phyloP scores from a whole-genome alignment of 2,113 vertebrate species.

The Xiphorhynchus elegans region DNA sequence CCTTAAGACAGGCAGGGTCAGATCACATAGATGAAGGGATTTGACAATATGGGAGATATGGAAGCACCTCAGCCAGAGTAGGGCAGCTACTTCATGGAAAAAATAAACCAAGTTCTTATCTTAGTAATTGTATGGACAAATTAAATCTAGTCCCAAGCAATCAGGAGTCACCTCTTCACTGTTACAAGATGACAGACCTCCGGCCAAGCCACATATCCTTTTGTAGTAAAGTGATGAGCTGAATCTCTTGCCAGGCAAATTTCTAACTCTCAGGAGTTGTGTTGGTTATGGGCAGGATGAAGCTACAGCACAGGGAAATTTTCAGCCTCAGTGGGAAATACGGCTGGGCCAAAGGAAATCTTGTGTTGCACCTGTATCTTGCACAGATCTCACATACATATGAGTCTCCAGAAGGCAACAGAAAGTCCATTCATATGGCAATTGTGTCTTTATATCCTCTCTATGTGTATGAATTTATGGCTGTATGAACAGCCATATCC shows the following conservation, averaged over 20 bases:
- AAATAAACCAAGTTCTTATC: neutral
- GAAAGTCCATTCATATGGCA: neutral
- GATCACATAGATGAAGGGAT: neutral
- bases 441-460: slow-evolving; percentile 32
- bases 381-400: neutral
- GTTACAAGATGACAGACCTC: neutral
- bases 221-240: neutral
- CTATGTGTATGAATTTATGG: slow-evolving; percentile 14
- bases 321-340: neutral
- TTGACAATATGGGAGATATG: neutral
- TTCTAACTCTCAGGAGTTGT: neutral
- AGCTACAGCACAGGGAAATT: neutral
- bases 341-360: neutral
- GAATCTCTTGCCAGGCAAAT: neutral
- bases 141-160: neutral
- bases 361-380: neutral
- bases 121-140: neutral
- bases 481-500: slow-evolving; percentile 12
- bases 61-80: neutral
- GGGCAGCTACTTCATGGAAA: neutral
- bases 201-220: neutral
- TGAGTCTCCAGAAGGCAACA: neutral
- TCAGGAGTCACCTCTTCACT: neutral
- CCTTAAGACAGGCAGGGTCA: neutral
- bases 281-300: neutral